Conservation (phyloP, 2,888 invertebrate genomes). For the Neoascia interrupta region DNA sequence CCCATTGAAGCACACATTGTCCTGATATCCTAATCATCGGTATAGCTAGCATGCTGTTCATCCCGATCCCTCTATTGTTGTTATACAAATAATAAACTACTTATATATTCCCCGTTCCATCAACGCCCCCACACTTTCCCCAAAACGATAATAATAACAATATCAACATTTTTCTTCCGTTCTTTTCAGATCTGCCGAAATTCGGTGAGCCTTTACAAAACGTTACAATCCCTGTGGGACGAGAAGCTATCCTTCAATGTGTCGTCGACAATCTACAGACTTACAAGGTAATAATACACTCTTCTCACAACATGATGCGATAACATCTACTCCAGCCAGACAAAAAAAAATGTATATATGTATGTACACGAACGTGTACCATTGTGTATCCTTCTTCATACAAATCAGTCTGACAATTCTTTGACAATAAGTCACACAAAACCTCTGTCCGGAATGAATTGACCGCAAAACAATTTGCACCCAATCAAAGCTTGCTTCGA, state of each 20-base stretch:
- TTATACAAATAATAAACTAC: constrained; percentile 31
- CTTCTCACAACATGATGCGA: constrained; percentile 11
- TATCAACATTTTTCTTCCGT: constrained; percentile 41
- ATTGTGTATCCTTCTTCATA: no score
- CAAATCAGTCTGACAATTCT: constrained; percentile 10
- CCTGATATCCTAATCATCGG: constrained; percentile 45
- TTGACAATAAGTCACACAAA: constrained; percentile 51
- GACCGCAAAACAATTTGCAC: constrained; percentile 65
- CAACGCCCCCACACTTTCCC: not conserved
- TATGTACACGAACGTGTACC: no score
- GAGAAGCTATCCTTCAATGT: constrained; percentile 85
- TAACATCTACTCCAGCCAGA: constrained; percentile 22
- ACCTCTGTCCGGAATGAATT: constrained; percentile 41
- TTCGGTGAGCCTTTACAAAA: constrained; percentile 85
- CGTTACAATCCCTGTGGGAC: constrained; percentile 84
- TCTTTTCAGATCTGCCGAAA: constrained; percentile 83
- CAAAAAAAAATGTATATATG: no score
- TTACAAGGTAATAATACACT: constrained; percentile 82
- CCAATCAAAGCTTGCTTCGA: constrained; percentile 58
- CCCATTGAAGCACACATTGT: no score
- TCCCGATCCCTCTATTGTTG: constrained; percentile 14
- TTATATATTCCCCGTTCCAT: constrained; percentile 16
- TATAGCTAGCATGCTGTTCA: constrained; percentile 37
- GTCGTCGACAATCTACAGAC: constrained; percentile 85
- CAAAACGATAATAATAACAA: constrained; percentile 47